These are phyloP conservation scores for Rhadina sibilatrix DNA, from an alignment of 2,113 vertebrate species.

Conservation along the genomic window DNA sequence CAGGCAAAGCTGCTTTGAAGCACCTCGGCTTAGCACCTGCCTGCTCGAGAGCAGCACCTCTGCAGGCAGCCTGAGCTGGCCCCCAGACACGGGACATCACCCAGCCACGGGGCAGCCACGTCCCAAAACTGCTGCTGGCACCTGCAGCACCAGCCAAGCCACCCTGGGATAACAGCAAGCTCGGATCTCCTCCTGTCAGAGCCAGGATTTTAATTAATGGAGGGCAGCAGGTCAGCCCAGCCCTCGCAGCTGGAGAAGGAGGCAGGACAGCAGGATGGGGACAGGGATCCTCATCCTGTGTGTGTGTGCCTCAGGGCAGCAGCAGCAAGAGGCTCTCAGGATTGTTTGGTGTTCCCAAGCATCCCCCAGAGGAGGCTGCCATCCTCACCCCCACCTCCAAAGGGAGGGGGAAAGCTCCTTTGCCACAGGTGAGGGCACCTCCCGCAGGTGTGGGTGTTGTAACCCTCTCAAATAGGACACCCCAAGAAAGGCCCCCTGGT, in stretches of 20 bases:
- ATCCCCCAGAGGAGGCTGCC: background rate
- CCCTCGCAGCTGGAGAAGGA: background rate
- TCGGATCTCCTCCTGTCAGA: background rate
- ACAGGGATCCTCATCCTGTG: too few relatives aligned
- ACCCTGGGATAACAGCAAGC: background rate
- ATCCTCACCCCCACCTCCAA: background rate
- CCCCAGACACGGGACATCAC: fast-evolving
- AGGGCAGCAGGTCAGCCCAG: background rate
- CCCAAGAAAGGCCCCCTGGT: too few relatives aligned
- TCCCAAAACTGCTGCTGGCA: background rate
- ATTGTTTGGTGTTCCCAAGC: background rate
- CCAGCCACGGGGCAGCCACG: too few relatives aligned
- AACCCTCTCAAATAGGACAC: too few relatives aligned
- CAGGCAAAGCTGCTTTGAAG: background rate
- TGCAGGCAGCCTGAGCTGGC: background rate
- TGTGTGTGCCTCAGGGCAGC: background rate
- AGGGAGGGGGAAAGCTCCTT: background rate
- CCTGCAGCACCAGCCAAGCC: background rate
- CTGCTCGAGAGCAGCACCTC: background rate
- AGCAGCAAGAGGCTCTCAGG: background rate
- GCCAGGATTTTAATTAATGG: background rate
- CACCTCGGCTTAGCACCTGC: background rate
- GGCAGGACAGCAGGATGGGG: fast-evolving
- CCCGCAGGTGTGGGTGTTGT: too few relatives aligned
- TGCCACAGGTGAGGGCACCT: background rate